Conservation (phyloP, 2,113 vertebrate genomes). For the Macquaria australasica region DNA sequence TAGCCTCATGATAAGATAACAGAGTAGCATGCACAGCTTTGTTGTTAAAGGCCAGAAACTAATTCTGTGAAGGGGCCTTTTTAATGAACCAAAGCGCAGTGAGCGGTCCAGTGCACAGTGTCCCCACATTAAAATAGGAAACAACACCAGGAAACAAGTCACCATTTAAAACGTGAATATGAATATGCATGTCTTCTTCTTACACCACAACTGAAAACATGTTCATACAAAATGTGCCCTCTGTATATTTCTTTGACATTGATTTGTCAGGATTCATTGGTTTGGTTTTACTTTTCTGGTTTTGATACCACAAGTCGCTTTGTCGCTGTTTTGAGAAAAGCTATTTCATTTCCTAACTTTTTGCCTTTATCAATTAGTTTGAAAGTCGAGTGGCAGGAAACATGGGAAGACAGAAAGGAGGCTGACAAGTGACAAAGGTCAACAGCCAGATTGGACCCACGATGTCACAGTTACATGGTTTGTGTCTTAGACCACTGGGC, state of each 20-base stretch:
- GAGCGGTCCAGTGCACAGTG: not conserved
- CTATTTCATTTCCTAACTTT: not conserved
- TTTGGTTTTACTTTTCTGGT: not conserved
- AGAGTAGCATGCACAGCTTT: not conserved
- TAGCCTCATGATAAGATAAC: constrained; percentile 34
- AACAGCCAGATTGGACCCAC: not conserved
- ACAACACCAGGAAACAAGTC: not conserved
- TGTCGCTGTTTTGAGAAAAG: not conserved
- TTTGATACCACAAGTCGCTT: not conserved
- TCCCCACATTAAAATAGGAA: not conserved
- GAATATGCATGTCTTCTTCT: not conserved
- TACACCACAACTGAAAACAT: not conserved
- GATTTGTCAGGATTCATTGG: not conserved
- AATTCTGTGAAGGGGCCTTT: constrained; percentile 31
- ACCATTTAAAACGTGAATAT: not conserved
- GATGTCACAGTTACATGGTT: not conserved
- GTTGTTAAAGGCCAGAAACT: constrained; percentile 43
- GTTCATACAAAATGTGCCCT: not conserved
- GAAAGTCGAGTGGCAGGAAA: not conserved
- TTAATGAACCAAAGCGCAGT: constrained; percentile 23
- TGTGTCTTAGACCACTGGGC: not conserved
- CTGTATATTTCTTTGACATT: not conserved
- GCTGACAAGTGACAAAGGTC: not conserved
- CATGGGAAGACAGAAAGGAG: not conserved
- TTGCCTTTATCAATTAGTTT: not conserved